Base-by-base conservation (phyloP, 2,797 vertebrate genomes). In the Rhinoraja longicauda region DNA sequence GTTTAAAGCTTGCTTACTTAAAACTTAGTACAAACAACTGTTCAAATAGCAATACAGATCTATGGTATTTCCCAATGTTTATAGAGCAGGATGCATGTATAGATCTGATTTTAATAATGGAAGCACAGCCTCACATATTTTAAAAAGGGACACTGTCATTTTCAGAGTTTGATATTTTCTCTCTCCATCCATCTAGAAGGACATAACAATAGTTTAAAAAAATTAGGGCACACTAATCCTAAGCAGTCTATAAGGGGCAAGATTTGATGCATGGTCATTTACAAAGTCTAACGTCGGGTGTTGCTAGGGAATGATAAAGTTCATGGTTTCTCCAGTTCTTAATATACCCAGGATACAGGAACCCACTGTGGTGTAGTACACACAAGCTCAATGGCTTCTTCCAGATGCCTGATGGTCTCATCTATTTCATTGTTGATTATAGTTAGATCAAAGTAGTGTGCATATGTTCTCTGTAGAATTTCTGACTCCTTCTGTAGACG, bases 361-460 rank as follows among this genome's bases (percentile, higher is more conserved):
- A 99, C 98, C 99, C 99, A 99, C 96, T 99, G 98, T 57, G 97
- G 97, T 94, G 98, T 98, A 95, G 97, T 97, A 97, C 98, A 98
- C 95, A 99, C 98, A 94, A 98, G 97, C 94, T 99, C 98, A 93
- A 99, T 98, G 94, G 98, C 98, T 97, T 99, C 98, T 96, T 99
- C 99, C 96, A 99, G 97, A 96, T 98, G 98, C 95, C 97, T 96
- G 97, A 99, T 99, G 96, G 99, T 99, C 96, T 99, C 98, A 93
- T 99, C 99, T 78, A 99, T 99, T 96, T 99, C 98, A 79, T 99
- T 99, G 97, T 99, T 99, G 97, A 99, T 99, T 97, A 99, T 98
- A 96, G 98, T 99, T 96, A 98, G 98, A 97, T 99, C 98, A 93
- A 99, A 99, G 97, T 98, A 99, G 97, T 99, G 98, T 94, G 98